Percentiles rank a stretch among this genome's conserved stretches.
phyloP scores from a whole-genome alignment of 1,140 invertebrate species.

The Cherax quadricarinatus region DNA sequence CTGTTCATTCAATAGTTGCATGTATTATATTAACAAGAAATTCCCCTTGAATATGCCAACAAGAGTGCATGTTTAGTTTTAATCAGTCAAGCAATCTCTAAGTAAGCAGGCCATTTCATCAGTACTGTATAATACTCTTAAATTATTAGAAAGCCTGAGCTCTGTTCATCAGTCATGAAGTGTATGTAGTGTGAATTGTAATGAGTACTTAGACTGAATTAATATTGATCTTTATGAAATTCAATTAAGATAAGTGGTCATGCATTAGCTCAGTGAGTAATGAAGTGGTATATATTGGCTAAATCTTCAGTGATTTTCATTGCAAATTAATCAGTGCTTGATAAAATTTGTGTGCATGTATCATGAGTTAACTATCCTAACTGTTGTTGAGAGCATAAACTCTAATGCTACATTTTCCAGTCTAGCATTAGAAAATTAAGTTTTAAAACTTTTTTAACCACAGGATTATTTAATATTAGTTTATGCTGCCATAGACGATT shows the following conservation, averaged over 20 bases:
- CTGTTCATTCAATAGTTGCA: conserved; percentile 12
- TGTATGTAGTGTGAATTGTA: neutral
- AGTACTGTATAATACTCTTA: neutral
- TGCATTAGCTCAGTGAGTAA: neutral
- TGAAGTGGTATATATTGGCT: neutral
- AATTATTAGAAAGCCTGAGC: neutral
- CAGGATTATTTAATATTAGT: neutral
- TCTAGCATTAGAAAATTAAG: conserved; percentile 4
- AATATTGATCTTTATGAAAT: neutral
- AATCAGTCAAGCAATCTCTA: neutral
- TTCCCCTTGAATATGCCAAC: neutral
- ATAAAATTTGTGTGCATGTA: conserved; percentile 5
- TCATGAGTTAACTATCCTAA: neutral
- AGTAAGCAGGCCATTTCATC: neutral
- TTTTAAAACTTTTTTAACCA: neutral
- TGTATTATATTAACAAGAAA: neutral
- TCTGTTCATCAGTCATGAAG: neutral
- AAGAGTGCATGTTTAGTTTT: neutral
- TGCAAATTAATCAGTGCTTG: neutral
- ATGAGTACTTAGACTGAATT: neutral
- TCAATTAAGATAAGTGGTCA: too few relatives aligned
- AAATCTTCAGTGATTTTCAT: neutral
- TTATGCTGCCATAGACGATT: neutral
- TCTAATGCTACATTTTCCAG: neutral
- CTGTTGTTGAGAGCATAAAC: neutral